Evolutionary conservation across 92 coral and sea anemone genomes (phyloP).

Genomic region (Epizoanthus scotinus): DNA sequence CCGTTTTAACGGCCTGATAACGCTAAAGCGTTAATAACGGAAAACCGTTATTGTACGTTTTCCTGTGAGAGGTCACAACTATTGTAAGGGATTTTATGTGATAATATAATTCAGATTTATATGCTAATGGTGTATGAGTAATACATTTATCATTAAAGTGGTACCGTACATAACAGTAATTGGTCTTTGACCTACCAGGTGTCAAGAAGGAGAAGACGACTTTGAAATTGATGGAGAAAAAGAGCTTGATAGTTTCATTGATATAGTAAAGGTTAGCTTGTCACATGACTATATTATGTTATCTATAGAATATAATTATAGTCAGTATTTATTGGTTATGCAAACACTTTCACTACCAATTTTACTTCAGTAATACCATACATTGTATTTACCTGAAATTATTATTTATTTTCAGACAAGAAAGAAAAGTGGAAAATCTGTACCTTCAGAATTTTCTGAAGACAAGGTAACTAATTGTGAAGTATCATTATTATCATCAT

Average conservation of each 20-base stretch:
- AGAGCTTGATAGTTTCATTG: conserved; percentile 81
- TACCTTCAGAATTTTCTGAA: conserved; percentile 84
- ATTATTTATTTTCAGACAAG: conserved; percentile 66
- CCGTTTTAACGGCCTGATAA: too few species aligned
- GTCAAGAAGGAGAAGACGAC: conserved; percentile 90
- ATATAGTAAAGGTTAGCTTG: conserved; percentile 77
- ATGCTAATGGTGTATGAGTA: too few species aligned
- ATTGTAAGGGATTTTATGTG: too few species aligned
- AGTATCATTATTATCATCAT: too few species aligned
- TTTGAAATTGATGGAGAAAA: conserved; percentile 94
- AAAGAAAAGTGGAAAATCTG: conserved; percentile 83
- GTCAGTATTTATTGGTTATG: too few species aligned
- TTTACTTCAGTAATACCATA: not conserved
- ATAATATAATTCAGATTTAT: too few species aligned
- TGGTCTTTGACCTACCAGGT: conserved; percentile 47
- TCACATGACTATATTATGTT: not conserved
- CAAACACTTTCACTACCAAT: not conserved
- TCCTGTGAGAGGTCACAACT: too few species aligned
- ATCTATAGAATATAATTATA: too few species aligned
- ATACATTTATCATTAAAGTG: not conserved
- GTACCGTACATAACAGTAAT: not conserved
- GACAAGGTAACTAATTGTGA: conserved; percentile 60
- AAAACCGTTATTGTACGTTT: too few species aligned
- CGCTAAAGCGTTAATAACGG: too few species aligned
- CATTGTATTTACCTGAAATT: not conserved